Evolutionary conservation across 2,888 invertebrate genomes (phyloP).

Genomic region (Penaeus monodon): DNA sequence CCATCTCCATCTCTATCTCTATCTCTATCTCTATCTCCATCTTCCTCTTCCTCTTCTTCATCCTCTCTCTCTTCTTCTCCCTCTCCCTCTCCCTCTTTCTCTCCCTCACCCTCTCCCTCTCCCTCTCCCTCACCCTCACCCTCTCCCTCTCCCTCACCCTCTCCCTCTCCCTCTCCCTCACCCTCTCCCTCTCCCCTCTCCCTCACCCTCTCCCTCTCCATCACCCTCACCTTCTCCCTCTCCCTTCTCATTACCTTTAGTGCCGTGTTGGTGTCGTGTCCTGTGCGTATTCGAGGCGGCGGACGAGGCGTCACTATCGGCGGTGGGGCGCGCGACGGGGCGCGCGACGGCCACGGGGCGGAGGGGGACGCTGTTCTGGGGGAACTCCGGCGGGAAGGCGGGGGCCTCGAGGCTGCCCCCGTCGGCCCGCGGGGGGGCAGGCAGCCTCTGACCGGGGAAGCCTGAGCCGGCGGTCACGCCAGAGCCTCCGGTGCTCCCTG

Average conservation of each 20-base stretch:
- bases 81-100: too few relatives aligned
- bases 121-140: not conserved
- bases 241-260: slow-evolving; percentile 2
- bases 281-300: slow-evolving; percentile 27
- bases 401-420: not conserved
- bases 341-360: slow-evolving; percentile 22
- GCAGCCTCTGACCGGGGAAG: not conserved
- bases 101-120: too few relatives aligned
- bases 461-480: not conserved
- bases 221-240: not conserved
- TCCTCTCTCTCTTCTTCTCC: too few relatives aligned
- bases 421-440: slow-evolving; percentile 2
- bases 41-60: too few relatives aligned
- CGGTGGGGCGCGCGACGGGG: not conserved
- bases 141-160: not conserved
- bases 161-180: not conserved
- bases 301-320: not conserved
- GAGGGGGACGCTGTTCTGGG: slow-evolving; percentile 34
- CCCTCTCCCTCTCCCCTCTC: not conserved
- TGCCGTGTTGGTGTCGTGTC: slow-evolving; percentile 46
- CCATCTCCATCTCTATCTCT: too few relatives aligned
- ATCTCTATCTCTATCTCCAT: too few relatives aligned
- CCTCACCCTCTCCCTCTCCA: not conserved
- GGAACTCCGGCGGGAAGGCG: slow-evolving; percentile 27
- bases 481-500: not conserved